Evolutionary conservation across 2,797 vertebrate genomes (phyloP), one percentile per base, ranked within the genome.

Genomic region (Nannoperca australis): DNA sequence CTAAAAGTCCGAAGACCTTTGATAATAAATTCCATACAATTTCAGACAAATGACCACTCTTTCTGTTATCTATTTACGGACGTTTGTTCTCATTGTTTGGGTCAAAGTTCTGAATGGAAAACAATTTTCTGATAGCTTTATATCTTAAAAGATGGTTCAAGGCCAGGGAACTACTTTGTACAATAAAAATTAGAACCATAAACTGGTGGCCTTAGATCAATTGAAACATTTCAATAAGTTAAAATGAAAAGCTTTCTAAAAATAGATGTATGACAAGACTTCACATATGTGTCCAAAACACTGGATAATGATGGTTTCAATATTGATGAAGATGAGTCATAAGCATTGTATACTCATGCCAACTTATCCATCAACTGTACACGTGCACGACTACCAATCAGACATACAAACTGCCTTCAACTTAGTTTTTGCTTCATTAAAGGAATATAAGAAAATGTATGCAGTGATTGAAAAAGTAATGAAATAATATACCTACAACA

Each of bases 51-150:
- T 20, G 4, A 60, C 69, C 38, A 42, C 24, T 34, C 22, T 32
- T 63, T 70, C 27, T 64, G 36, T 82, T 81, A 75, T 71, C 27
- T 54, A 6, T 81, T 65, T 5, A 69, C 13, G 40, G 13, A 69
- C 4, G 58, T 54, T 75, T 79, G 36, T 42, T 4, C 22, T 61
- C 47, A 55, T 2, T 69, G 59, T 86, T 73, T 84, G 55, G 79
- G 50, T 67, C 78, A 82, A 83, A 86, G 89, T 90, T 75, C 80
- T 45, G 3, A 30, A 70, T 56, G 60, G 70, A 78, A 85, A 87
- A 40, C 15, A 3, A 0, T 67, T 32, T 20, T 72, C 64, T 65
- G 3, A 81, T 76, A 38, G 38, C 42, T 85, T 83, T 85, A 86
- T 79, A 59, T 72, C 69, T 73, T 44, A 22, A 81, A 65, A 76